Percentiles rank a stretch among this genome's conserved stretches.
Conservation (phyloP, 2,797 vertebrate genomes). For the Myoxocephalus aenaeus region DNA sequence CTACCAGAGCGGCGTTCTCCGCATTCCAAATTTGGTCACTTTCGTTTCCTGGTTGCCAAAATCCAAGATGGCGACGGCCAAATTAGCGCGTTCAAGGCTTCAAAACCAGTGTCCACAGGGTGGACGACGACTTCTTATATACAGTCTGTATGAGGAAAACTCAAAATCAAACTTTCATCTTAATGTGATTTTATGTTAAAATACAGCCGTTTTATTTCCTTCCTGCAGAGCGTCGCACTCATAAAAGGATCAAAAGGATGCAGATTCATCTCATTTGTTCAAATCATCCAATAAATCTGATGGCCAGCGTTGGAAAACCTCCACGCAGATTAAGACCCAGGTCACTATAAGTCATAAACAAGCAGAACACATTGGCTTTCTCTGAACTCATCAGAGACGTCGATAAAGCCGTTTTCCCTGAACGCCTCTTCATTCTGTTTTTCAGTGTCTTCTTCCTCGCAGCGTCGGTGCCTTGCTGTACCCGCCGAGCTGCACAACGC, state of each 20-base stretch:
- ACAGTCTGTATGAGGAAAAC: not conserved
- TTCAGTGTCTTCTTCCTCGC: not conserved
- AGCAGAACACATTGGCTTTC: no score
- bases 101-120: no score
- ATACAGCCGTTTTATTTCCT: not conserved
- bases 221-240: not conserved
- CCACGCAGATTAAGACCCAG: not conserved
- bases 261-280: rapidly evolving
- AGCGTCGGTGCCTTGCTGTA: constrained; percentile 34
- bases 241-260: not conserved
- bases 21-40: no score
- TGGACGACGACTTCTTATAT: no score
- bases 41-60: no score
- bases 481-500: constrained; percentile 29
- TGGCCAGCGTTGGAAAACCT: not conserved
- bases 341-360: not conserved
- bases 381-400: not conserved
- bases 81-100: no score
- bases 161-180: not conserved
- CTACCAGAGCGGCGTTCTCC: no score
- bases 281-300: not conserved
- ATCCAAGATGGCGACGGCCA: no score
- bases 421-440: not conserved
- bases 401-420: not conserved
- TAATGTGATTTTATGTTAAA: not conserved